A percentile compares a stretch with the other conserved stretches of the same genome.
phyloP scores from a whole-genome alignment of 2,888 invertebrate species.

The Patella depressa region DNA sequence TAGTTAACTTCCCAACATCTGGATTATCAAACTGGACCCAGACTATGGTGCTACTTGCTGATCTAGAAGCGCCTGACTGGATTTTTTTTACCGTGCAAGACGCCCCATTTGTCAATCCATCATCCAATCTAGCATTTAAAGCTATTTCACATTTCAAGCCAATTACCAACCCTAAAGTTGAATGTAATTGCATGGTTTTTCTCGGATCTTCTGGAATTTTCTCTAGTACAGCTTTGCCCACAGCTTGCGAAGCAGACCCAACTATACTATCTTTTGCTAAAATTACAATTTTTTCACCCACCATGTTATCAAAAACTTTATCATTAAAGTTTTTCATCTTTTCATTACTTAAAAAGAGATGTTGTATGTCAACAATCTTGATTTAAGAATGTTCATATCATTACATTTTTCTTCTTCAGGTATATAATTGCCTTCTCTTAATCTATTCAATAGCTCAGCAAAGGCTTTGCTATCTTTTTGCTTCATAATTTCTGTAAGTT shows the following conservation, averaged over 20 bases:
- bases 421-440: conserved; percentile 35
- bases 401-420: not conserved
- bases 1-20: not conserved
- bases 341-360: not conserved
- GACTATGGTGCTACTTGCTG: not conserved
- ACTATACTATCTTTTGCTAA: not conserved
- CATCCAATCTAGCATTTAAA: no score
- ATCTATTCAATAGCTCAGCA: conserved; percentile 42
- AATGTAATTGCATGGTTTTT: no score
- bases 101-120: conserved; percentile 7
- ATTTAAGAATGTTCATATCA: not conserved
- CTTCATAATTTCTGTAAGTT: conserved; percentile 23
- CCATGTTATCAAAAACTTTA: not conserved
- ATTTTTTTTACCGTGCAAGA: conserved; percentile 20
- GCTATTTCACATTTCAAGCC: no score
- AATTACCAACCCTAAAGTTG: no score
- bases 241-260: not conserved
- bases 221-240: no score
- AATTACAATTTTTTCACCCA: not conserved
- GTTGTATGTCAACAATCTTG: not conserved
- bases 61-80: no score
- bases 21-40: not conserved
- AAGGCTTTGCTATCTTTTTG: conserved; percentile 37
- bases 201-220: no score
- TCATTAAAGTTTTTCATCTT: not conserved